Percentiles rank a stretch among this genome's conserved stretches.
Evolutionary conservation across 2,113 vertebrate genomes (phyloP).

Genomic region (Salvelinus namaycush): DNA sequence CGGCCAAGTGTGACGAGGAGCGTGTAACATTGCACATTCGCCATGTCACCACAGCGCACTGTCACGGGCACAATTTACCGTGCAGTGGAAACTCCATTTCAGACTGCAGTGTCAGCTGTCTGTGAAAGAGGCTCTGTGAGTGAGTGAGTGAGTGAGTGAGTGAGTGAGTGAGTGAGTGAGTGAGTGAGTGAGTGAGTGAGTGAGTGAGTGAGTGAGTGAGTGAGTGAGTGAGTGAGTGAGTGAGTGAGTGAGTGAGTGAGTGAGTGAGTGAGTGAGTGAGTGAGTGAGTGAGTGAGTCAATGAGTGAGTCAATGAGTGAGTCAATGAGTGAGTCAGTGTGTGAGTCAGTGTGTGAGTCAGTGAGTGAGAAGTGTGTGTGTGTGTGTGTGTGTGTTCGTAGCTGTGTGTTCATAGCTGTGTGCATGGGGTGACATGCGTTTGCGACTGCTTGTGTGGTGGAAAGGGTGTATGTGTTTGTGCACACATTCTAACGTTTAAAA

Average conservation of each 20-base stretch:
- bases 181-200: not conserved
- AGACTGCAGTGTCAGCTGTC: slow-evolving; percentile 2
- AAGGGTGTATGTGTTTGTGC: not conserved
- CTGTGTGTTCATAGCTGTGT: not conserved
- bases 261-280: not conserved
- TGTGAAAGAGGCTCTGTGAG: not conserved
- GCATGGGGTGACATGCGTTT: not conserved
- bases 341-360: not conserved
- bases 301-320: not conserved
- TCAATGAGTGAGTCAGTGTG: not conserved
- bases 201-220: not conserved
- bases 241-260: not conserved
- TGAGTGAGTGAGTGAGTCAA: not conserved
- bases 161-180: slow-evolving; percentile 5
- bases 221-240: not conserved
- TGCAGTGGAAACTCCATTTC: slow-evolving; percentile 25
- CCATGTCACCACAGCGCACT: slow-evolving; percentile 6
- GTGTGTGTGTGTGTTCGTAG: not conserved
- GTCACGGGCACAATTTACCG: not conserved
- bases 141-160: slow-evolving; percentile 4
- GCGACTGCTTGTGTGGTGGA: not conserved
- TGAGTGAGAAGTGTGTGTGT: not conserved
- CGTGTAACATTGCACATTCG: slow-evolving; percentile 18
- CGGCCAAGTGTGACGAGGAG: not conserved
- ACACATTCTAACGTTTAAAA: too few relatives aligned